These are phyloP conservation scores for Poeciliopsis prolifica DNA, from an alignment of 2,113 vertebrate species.

Conservation along the genomic window DNA sequence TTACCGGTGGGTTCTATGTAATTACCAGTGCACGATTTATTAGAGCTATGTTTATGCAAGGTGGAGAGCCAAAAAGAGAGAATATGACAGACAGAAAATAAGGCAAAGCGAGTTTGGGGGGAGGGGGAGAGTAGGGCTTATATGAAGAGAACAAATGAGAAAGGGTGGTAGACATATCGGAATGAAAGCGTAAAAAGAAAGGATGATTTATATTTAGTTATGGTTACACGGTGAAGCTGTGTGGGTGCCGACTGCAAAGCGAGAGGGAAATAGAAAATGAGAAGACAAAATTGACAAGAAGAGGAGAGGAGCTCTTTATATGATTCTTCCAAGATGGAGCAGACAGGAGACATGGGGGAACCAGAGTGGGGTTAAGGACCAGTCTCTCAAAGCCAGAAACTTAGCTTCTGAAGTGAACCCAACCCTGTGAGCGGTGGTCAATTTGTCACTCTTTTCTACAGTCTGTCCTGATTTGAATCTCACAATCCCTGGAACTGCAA, in stretches of 20 bases:
- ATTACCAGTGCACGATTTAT: slow-evolving; percentile 78
- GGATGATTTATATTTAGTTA: slow-evolving; percentile 67
- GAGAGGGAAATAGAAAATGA: slow-evolving; percentile 32
- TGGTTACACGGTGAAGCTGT: slow-evolving; percentile 50
- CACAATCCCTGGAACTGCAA: slow-evolving; percentile 31
- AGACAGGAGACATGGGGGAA: not conserved
- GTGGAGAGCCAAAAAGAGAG: slow-evolving; percentile 48
- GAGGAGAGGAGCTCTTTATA: slow-evolving; percentile 7
- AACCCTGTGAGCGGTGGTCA: slow-evolving; percentile 45
- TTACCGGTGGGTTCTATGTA: slow-evolving; percentile 78
- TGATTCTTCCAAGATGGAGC: slow-evolving; percentile 31
- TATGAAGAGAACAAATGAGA: slow-evolving; percentile 51
- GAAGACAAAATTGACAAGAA: slow-evolving; percentile 41
- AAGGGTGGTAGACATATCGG: slow-evolving; percentile 36
- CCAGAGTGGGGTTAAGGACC: slow-evolving; percentile 23
- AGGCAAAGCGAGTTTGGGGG: not conserved
- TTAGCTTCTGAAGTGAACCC: slow-evolving; percentile 39
- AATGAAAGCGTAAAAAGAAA: slow-evolving; percentile 60
- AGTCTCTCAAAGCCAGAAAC: slow-evolving; percentile 44
- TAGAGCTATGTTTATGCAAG: slow-evolving; percentile 74
- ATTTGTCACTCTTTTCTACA: slow-evolving; percentile 62
- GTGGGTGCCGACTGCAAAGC: slow-evolving; percentile 21
- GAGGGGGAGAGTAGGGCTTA: not conserved
- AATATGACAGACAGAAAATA: slow-evolving; percentile 36
- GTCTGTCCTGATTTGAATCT: slow-evolving; percentile 53